Evolutionary conservation across 2,888 invertebrate genomes (phyloP).

Genomic region (Autographa pulchrina): DNA sequence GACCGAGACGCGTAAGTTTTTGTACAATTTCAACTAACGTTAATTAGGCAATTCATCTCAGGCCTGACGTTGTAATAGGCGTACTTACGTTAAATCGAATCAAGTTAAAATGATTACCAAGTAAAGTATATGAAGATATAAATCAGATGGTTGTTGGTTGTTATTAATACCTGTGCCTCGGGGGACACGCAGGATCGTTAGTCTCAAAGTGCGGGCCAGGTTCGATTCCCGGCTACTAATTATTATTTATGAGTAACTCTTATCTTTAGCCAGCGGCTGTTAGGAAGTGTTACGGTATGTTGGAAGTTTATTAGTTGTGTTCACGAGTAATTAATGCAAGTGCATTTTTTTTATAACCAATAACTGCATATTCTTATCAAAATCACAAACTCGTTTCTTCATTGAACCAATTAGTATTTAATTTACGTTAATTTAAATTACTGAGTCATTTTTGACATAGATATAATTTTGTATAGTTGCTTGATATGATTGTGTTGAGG

Average conservation of each 20-base stretch:
- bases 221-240: slow-evolving; percentile 79
- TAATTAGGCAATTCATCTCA: slow-evolving; percentile 62
- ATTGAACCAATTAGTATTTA: not conserved
- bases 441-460: not conserved
- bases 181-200: slow-evolving; percentile 76
- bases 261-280: slow-evolving; percentile 70
- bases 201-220: slow-evolving; percentile 71
- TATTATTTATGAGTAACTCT: slow-evolving; percentile 80
- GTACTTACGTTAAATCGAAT: slow-evolving; percentile 57
- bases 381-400: not conserved
- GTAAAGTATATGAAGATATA: slow-evolving; percentile 73
- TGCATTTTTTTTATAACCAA: not conserved
- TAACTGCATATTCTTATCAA: not conserved
- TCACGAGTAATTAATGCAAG: slow-evolving; percentile 8
- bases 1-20: slow-evolving; percentile 33
- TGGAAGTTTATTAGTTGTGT: slow-evolving; percentile 50
- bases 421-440: not conserved
- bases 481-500: slow-evolving; percentile 5
- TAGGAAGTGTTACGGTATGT: slow-evolving; percentile 70
- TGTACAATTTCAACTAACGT: slow-evolving; percentile 37
- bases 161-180: slow-evolving; percentile 76
- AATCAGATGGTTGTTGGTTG: slow-evolving; percentile 71
- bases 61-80: slow-evolving; percentile 53
- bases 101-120: slow-evolving; percentile 57
- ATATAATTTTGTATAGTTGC: not conserved